Conservation (phyloP, 2,113 vertebrate genomes). For the Oxyura jamaicensis region DNA sequence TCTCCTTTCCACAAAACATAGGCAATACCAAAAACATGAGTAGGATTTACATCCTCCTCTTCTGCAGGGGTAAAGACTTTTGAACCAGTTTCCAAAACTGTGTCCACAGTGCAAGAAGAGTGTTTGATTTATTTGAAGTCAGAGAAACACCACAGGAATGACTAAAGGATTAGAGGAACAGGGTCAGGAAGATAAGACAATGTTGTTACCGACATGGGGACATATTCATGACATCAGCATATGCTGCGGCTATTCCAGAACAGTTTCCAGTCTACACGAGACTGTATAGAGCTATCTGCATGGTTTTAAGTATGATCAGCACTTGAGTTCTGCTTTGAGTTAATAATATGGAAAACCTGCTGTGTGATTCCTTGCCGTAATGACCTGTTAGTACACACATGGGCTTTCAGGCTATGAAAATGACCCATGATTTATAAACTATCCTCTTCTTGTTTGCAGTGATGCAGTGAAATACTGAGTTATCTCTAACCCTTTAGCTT, state of each 20-base stretch:
- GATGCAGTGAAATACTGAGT: background rate
- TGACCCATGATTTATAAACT: slow-evolving; percentile 15
- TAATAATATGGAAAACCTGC: background rate
- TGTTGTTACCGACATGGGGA: background rate
- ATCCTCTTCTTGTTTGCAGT: slow-evolving; percentile 28
- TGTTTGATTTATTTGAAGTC: background rate
- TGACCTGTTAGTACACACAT: background rate
- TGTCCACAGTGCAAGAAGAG: background rate
- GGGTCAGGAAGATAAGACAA: background rate
- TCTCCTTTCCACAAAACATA: background rate
- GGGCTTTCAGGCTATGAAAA: slow-evolving; percentile 4
- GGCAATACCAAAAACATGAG: background rate
- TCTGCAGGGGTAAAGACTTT: background rate
- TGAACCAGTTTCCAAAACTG: background rate
- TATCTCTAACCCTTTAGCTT: background rate
- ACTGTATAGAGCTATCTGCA: background rate
- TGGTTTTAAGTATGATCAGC: background rate
- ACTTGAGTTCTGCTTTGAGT: background rate
- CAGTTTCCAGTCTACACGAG: background rate
- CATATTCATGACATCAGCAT: background rate
- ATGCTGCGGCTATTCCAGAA: background rate
- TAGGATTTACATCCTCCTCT: background rate
- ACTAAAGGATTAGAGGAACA: background rate
- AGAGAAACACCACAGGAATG: background rate
- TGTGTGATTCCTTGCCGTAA: background rate